phyloP scores from a whole-genome alignment of 1,140 invertebrate genomes.

The Drosophila yakuba region DNA sequence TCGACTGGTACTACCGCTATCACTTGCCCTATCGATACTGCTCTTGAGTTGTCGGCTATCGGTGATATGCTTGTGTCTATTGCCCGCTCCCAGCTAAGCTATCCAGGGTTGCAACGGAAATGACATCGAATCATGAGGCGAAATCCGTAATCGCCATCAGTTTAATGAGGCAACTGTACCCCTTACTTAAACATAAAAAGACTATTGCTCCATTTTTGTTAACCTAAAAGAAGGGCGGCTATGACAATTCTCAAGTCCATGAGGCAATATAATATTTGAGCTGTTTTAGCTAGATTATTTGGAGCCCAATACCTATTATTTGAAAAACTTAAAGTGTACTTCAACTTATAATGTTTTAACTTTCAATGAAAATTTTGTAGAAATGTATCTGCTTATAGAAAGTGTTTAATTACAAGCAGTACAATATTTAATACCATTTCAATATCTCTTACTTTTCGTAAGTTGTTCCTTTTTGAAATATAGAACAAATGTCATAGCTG shows the following conservation, averaged over 20 bases:
- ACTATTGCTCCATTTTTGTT: constrained; percentile 14
- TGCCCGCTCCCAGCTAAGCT: constrained; percentile 62
- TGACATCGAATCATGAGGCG: constrained; percentile 10
- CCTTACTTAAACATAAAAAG: constrained; percentile 3
- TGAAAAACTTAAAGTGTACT: neutral
- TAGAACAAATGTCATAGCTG: constrained; percentile 12
- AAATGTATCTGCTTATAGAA: neutral
- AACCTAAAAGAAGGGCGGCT: neutral
- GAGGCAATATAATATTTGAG: neutral
- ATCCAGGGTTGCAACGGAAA: neutral
- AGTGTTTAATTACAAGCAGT: too few relatives aligned
- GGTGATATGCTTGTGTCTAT: constrained; percentile 33
- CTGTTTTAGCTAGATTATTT: neutral
- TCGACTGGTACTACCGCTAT: constrained; percentile 12
- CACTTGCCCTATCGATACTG: constrained; percentile 9
- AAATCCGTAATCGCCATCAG: neutral
- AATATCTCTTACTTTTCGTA: neutral
- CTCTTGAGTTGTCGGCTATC: constrained; percentile 14
- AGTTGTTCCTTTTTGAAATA: neutral
- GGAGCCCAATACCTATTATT: neutral
- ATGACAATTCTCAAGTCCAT: constrained; percentile 9
- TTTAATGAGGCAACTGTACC: neutral
- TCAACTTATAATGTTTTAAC: neutral
- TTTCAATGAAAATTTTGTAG: neutral
- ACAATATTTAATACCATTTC: neutral